phyloP scores from a whole-genome alignment of 2,888 invertebrate species.

The Caenorhabditis sp. region DNA sequence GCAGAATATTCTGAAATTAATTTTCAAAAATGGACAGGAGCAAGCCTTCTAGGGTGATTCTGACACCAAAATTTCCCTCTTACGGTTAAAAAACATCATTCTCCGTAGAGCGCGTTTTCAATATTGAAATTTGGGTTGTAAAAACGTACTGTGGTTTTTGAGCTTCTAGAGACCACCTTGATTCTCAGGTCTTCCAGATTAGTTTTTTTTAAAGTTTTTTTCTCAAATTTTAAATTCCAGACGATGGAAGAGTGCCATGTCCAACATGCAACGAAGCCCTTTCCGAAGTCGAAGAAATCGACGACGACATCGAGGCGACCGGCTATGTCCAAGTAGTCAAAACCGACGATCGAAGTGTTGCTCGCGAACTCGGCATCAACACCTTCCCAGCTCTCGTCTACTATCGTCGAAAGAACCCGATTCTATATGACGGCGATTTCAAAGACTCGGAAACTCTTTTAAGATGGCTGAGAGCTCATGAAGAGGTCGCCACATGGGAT shows the following conservation, averaged over 20 bases:
- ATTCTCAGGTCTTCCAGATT: too few relatives aligned
- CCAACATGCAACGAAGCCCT: conserved; percentile 84
- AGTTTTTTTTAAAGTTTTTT: too few relatives aligned
- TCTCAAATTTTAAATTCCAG: conserved; percentile 40
- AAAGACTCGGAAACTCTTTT: conserved; percentile 67
- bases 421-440: conserved; percentile 84
- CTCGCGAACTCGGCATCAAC: conserved; percentile 93
- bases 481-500: conserved; percentile 67
- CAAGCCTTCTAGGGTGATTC: too few relatives aligned
- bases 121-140: too few relatives aligned
- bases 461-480: conserved; percentile 70
- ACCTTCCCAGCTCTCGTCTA: conserved; percentile 95
- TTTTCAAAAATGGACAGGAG: too few relatives aligned
- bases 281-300: conserved; percentile 88
- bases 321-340: conserved; percentile 71
- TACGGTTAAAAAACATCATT: too few relatives aligned
- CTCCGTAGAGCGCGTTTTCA: too few relatives aligned
- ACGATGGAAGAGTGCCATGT: conserved; percentile 79
- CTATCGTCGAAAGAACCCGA: conserved; percentile 93
- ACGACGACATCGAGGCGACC: conserved; percentile 82
- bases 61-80: too few relatives aligned
- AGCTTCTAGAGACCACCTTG: too few relatives aligned
- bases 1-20: too few relatives aligned
- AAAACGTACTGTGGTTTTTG: too few relatives aligned
- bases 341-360: conserved; percentile 75